These are phyloP conservation scores for Trachymyrmex septentrionalis DNA, from an alignment of 1,140 invertebrate species.

Conservation along the genomic window DNA sequence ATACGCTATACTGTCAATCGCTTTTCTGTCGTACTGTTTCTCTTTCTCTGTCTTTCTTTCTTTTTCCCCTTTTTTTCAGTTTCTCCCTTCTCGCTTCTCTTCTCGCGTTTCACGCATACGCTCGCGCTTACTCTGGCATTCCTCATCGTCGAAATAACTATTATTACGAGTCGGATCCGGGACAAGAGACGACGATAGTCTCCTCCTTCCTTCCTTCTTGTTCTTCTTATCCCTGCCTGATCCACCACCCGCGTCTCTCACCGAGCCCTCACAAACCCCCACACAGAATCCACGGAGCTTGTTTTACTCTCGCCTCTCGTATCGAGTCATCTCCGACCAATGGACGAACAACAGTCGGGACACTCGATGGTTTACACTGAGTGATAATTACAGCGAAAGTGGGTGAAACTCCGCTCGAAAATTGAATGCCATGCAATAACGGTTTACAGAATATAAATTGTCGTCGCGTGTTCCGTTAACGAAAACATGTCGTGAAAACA, in stretches of 20 bases:
- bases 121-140: conserved; percentile 60
- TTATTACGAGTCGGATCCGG: conserved; percentile 75
- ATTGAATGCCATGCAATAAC: conserved; percentile 41
- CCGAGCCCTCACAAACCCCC: not conserved
- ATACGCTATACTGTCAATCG: not conserved
- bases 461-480: not conserved
- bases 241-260: not conserved
- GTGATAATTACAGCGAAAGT: conserved; percentile 56
- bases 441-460: conserved; percentile 18
- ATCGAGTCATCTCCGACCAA: conserved; percentile 32
- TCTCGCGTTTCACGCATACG: conserved; percentile 59
- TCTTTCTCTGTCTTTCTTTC: not conserved
- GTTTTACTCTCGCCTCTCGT: conserved; percentile 57
- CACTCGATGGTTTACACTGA: conserved; percentile 31
- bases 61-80: not conserved
- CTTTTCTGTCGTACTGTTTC: conserved; percentile 6
- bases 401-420: conserved; percentile 39
- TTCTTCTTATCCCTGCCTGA: conserved; percentile 2
- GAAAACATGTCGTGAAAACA: not conserved
- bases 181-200: conserved; percentile 72
- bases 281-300: conserved; percentile 36
- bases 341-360: not conserved
- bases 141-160: conserved; percentile 70
- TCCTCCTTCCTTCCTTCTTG: conserved; percentile 30
- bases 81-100: not conserved